Percentiles rank a stretch among this genome's conserved stretches.
phyloP scores from a whole-genome alignment of 1,140 invertebrate genomes.

The Thereuonema tuberculata region DNA sequence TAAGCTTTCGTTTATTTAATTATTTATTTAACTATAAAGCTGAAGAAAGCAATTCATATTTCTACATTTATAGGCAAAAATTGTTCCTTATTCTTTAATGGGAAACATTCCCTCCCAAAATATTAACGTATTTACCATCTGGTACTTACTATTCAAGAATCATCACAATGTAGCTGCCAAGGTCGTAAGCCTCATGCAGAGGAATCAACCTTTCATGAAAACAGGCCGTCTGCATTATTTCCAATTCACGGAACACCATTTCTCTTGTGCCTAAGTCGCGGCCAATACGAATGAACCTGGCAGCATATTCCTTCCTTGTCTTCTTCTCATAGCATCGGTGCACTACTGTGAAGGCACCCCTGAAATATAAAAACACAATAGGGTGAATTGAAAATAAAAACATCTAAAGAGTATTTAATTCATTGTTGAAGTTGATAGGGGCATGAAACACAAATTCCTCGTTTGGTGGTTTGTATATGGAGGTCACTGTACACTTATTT shows the following conservation, averaged over 20 bases:
- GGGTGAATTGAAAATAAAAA: neutral
- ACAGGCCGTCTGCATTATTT: conserved; percentile 38
- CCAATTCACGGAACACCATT: conserved; percentile 37
- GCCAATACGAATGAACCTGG: conserved; percentile 40
- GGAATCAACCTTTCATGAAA: conserved; percentile 39
- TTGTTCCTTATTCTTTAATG: no score
- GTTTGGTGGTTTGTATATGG: no score
- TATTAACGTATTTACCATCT: no score
- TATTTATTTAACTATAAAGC: no score
- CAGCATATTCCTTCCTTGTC: conserved; percentile 39
- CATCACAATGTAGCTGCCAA: conserved; percentile 38
- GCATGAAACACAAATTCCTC: no score
- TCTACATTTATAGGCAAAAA: no score
- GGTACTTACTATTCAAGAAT: conserved; percentile 42
- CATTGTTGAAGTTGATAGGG: no score
- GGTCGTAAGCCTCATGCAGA: conserved; percentile 41
- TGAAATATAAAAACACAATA: conserved; percentile 16
- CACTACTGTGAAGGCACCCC: conserved; percentile 43
- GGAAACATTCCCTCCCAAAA: no score
- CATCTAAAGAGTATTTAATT: neutral
- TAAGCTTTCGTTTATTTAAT: no score
- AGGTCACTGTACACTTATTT: no score
- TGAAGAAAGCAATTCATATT: no score
- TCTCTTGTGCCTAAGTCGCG: conserved; percentile 34
- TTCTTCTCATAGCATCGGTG: conserved; percentile 39